Conservation (phyloP, 2,888 invertebrate species). For the Chrysina gloriosa region DNA sequence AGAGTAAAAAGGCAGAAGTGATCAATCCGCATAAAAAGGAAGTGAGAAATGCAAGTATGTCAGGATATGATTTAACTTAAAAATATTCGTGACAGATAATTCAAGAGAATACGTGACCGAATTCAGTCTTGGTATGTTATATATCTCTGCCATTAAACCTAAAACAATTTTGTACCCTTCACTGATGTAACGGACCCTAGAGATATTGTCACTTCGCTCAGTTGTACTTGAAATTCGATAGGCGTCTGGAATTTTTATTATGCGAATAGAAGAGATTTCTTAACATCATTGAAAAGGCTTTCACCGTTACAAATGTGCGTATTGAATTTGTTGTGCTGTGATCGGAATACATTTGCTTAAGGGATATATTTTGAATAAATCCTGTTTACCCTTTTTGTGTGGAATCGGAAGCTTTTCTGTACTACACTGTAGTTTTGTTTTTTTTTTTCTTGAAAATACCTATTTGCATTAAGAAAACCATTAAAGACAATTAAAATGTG, state of each 20-base stretch:
- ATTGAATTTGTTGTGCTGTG: constrained; percentile 39
- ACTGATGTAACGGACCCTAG: constrained; percentile 5
- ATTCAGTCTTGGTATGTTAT: neutral
- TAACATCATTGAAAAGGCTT: constrained; percentile 30
- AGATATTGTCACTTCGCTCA: constrained; percentile 28
- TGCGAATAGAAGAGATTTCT: constrained; percentile 37
- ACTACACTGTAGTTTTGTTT: too few relatives aligned
- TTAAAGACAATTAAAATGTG: too few relatives aligned
- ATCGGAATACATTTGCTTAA: constrained; percentile 34
- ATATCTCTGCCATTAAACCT: neutral
- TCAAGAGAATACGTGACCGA: constrained; percentile 27
- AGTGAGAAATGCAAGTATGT: neutral
- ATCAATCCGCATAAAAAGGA: neutral
- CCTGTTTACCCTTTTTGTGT: constrained; percentile 14
- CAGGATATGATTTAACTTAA: neutral
- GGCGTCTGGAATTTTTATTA: constrained; percentile 38
- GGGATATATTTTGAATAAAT: constrained; percentile 17
- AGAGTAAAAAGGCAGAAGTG: too few relatives aligned
- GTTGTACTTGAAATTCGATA: constrained; percentile 29
- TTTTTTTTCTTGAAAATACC: too few relatives aligned
- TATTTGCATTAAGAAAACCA: too few relatives aligned
- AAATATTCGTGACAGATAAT: constrained; percentile 30
- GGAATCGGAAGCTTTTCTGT: constrained; percentile 16
- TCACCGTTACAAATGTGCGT: constrained; percentile 36
- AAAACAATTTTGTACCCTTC: constrained; percentile 21